Evolutionary conservation across 2,888 invertebrate genomes (phyloP).

Genomic region (Archaeoteleia sp.): DNA sequence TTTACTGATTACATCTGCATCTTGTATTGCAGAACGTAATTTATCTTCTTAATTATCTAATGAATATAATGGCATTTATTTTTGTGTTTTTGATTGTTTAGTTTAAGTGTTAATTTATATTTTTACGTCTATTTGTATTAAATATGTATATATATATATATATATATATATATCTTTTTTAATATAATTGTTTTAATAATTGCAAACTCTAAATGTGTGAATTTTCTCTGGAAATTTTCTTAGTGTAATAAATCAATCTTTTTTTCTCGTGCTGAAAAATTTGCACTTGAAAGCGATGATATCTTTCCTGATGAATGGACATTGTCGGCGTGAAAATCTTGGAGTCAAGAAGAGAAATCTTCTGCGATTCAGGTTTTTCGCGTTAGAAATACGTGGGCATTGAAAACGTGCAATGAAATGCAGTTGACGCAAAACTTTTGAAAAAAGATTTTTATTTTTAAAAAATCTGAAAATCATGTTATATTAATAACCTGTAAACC

Average conservation of each 20-base stretch:
- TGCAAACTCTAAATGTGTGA: conserved; percentile 1
- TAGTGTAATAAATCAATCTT: conserved; percentile 7
- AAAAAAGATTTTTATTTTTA: no score
- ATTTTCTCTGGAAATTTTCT: conserved; percentile 7
- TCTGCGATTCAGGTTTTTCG: conserved; percentile 37
- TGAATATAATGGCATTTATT: no score
- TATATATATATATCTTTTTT: no score
- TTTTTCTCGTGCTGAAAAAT: conserved; percentile 21
- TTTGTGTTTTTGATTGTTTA: no score
- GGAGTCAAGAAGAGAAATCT: conserved; percentile 40
- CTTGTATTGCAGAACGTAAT: conserved; percentile 34
- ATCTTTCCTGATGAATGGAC: conserved; percentile 25
- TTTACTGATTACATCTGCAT: conserved; percentile 33
- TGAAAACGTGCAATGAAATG: no score
- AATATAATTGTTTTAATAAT: no score
- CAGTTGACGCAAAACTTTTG: no score
- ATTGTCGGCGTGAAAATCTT: conserved; percentile 41
- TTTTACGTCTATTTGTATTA: no score
- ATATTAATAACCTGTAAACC: no score
- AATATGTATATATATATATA: no score
- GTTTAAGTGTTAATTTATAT: no score
- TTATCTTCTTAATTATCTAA: conserved; percentile 23
- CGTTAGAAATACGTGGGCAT: conserved; percentile 1
- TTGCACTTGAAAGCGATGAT: conserved; percentile 42
- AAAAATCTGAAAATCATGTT: no score